Base-by-base conservation (phyloP, 1,140 invertebrate genomes). In the Ptiloglossa arizonensis region DNA sequence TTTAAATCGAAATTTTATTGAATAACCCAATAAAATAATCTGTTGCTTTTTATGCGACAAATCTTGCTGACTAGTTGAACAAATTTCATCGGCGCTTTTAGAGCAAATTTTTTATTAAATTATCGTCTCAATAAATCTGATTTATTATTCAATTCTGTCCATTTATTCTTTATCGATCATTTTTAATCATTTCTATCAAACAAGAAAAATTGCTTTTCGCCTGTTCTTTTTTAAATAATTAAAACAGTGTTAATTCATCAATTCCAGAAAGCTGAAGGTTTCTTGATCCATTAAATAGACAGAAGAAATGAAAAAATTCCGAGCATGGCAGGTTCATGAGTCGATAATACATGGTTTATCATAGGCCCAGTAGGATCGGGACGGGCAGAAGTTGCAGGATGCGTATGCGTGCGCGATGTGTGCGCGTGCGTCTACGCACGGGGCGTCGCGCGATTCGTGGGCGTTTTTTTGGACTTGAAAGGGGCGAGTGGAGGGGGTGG, bases 381-480 rank as follows among this genome's bases (percentile, higher is more conserved):
- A 41, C 54, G 24, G 15, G n/a, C 15, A 50, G 57, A 63, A 67
- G 50, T 73, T 44, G 46, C 35, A 73, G 70, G 48, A 75, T 73
- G 52, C 38, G 46, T 68, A 64, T 38, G 54, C 41, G 74, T 64
- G 64, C 46, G 8, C n/a, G n/a, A n/a, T 52, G 27, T 29, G 13
- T 38, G 78, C 57, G 56, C 63, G 75, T 62, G 75, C 60, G 60
- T 44, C 54, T 67, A 52, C 35, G 57, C 74, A 71, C 46, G 38
- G 32, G 66, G 66, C 48, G 78, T 35, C 54, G 9, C 27, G 44
- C 68, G 19, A 59, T 60, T 68, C 54, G 83, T 83, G 78, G 79
- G 54, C 41, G 71, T 86, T 56, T 74, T 77, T 75, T 59, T 69
- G 27, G 56, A 35, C 74, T 57, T 32, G 59, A 57, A 60, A 74